A percentile compares a stretch with the other conserved stretches of the same genome.
These are phyloP conservation scores for Drosophila longiperda DNA, from an alignment of 2,888 invertebrate genomes.

Conservation along the genomic window DNA sequence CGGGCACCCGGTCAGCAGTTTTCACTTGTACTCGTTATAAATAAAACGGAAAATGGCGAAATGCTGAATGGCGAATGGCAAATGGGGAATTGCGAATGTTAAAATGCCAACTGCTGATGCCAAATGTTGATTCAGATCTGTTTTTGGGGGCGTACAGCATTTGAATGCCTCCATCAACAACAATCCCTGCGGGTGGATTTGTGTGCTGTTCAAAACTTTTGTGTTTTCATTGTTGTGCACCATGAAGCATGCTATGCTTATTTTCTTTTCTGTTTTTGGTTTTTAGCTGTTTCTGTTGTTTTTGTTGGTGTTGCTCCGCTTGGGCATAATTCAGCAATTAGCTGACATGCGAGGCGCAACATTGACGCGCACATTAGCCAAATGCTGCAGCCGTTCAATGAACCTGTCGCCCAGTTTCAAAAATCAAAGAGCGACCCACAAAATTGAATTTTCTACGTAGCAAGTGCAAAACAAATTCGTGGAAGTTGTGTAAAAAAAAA, in stretches of 20 bases:
- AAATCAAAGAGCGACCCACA: constrained; percentile 58
- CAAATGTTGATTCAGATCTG: constrained; percentile 37
- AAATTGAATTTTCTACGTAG: constrained; percentile 49
- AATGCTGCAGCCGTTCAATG: constrained; percentile 47
- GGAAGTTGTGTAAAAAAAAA: constrained; percentile 56
- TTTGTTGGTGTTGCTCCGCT: background rate
- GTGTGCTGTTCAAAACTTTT: constrained; percentile 18
- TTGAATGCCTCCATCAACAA: constrained; percentile 5
- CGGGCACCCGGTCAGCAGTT: constrained; percentile 64
- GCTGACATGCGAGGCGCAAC: constrained; percentile 41
- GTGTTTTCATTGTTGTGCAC: constrained; percentile 40
- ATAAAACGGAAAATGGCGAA: constrained; percentile 17
- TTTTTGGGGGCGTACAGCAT: constrained; percentile 7
- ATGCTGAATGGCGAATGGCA: constrained; percentile 2
- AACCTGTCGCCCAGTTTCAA: constrained; percentile 39
- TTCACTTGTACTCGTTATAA: constrained; percentile 15
- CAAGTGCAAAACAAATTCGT: constrained; percentile 33
- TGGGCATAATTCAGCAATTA: constrained; percentile 71
- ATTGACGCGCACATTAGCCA: constrained; percentile 52
- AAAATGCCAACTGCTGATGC: constrained; percentile 39
- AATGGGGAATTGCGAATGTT: constrained; percentile 8
- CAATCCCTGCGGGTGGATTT: constrained; percentile 14
- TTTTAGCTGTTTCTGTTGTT: background rate
- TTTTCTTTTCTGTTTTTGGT: background rate
- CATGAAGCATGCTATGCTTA: constrained; percentile 43